Percentiles rank a stretch among this genome's conserved stretches.
phyloP scores from a whole-genome alignment of 2,113 vertebrate species.

The Marmota monax region DNA sequence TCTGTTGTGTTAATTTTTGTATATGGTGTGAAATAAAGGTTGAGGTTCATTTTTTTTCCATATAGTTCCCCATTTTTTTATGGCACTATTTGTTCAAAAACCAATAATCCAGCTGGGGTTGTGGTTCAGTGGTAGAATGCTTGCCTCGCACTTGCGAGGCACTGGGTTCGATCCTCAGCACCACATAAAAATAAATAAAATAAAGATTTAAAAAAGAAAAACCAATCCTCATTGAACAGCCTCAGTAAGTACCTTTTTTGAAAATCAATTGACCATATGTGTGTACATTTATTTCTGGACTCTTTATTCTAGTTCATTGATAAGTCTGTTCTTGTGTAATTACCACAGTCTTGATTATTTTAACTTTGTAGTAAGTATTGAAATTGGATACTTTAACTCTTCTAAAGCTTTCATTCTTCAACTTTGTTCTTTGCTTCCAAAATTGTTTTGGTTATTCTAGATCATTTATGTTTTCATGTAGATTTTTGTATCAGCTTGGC shows the following conservation, averaged over 20 bases:
- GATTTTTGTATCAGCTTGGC: background rate
- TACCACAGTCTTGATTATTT: background rate
- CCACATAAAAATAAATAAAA: too few species aligned
- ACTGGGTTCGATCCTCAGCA: too few species aligned
- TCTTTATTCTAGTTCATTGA: background rate
- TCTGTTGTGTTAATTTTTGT: background rate
- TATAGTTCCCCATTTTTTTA: background rate
- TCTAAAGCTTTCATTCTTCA: background rate
- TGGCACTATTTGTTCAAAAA: constrained; percentile 34
- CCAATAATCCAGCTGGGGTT: background rate
- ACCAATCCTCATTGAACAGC: background rate
- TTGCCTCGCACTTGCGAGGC: too few species aligned
- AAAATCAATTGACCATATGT: background rate
- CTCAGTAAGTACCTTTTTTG: background rate
- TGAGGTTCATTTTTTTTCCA: background rate
- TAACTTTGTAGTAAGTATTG: constrained; percentile 39
- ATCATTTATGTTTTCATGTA: background rate
- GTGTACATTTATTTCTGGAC: background rate
- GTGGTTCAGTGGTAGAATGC: too few species aligned
- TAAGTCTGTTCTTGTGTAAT: background rate
- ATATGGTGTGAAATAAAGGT: background rate
- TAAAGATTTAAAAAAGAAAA: background rate
- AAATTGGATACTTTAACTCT: background rate
- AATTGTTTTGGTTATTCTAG: constrained; percentile 3
- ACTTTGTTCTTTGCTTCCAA: constrained; percentile 7